Conservation (phyloP, 2,888 invertebrate genomes). For the Acrobasis repandana region DNA sequence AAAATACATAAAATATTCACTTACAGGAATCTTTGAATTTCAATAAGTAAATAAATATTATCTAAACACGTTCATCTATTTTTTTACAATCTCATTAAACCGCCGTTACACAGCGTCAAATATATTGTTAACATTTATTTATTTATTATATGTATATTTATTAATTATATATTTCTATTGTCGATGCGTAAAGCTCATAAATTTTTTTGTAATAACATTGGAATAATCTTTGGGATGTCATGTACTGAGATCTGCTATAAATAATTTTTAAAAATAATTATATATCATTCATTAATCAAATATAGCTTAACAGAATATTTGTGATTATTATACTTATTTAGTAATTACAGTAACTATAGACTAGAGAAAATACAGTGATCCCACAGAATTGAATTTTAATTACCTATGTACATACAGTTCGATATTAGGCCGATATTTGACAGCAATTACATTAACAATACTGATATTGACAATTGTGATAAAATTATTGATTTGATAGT, state of each 20-base stretch:
- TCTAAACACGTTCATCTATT: constrained; percentile 16
- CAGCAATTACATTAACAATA: constrained; percentile 21
- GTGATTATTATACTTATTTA: constrained; percentile 14
- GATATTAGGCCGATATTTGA: constrained; percentile 15
- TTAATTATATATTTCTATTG: constrained; percentile 59
- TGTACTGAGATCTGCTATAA: constrained; percentile 54
- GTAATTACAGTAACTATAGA: constrained; percentile 7
- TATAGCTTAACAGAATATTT: constrained; percentile 6
- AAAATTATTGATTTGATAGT: constrained; percentile 11
- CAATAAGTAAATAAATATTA: constrained; percentile 16
- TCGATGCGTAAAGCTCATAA: constrained; percentile 68
- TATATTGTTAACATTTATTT: constrained; percentile 34
- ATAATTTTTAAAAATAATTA: constrained; percentile 2
- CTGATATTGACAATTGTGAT: constrained; percentile 21
- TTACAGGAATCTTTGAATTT: constrained; percentile 29
- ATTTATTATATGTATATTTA: no score
- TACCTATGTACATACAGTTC: constrained; percentile 5
- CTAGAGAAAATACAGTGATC: constrained; percentile 17
- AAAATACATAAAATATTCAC: constrained; percentile 39
- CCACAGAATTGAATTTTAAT: constrained; percentile 7
- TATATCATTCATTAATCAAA: not conserved
- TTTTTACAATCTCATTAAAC: constrained; percentile 33
- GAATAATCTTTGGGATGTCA: constrained; percentile 56
- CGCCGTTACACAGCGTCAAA: constrained; percentile 55
- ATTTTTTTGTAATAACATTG: constrained; percentile 28